phyloP scores from a whole-genome alignment of 1,140 invertebrate genomes.

The Drosophila hydei region DNA sequence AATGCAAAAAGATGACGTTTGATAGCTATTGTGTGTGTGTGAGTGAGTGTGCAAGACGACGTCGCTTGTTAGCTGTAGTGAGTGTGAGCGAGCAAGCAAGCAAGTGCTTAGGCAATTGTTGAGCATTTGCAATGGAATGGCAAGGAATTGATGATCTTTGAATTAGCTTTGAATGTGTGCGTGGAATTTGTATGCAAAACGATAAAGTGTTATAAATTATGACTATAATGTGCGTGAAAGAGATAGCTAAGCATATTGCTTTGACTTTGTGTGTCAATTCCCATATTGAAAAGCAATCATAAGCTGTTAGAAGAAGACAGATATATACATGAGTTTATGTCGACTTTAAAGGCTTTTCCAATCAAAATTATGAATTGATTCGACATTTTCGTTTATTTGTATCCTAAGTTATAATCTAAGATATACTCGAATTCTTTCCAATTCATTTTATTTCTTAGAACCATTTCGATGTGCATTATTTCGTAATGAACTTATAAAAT shows the following conservation, averaged over 20 bases:
- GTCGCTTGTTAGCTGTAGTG: background rate
- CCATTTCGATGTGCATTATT: slow-evolving; percentile 16
- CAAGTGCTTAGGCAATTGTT: background rate
- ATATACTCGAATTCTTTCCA: background rate
- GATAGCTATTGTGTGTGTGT: slow-evolving; percentile 4
- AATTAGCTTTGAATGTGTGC: background rate
- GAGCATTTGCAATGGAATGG: background rate
- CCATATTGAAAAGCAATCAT: too few relatives aligned
- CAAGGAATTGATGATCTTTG: background rate
- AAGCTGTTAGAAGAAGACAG: too few relatives aligned
- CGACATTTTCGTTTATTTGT: too few relatives aligned
- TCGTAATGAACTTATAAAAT: slow-evolving; percentile 25
- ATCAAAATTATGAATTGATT: too few relatives aligned
- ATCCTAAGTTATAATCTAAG: too few relatives aligned
- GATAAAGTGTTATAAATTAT: too few relatives aligned
- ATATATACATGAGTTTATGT: too few relatives aligned
- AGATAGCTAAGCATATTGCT: background rate
- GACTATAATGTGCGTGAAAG: background rate
- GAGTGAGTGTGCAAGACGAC: background rate
- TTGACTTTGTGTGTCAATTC: too few relatives aligned
- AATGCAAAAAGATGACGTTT: background rate
- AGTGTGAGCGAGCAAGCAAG: background rate
- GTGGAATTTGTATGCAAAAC: too few relatives aligned
- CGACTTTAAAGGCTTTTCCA: too few relatives aligned
- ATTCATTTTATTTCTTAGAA: slow-evolving; percentile 12